Percentiles rank a stretch among this genome's conserved stretches.
Evolutionary conservation across 2,888 invertebrate species (phyloP).

Genomic region (Lasioglossum morio): DNA sequence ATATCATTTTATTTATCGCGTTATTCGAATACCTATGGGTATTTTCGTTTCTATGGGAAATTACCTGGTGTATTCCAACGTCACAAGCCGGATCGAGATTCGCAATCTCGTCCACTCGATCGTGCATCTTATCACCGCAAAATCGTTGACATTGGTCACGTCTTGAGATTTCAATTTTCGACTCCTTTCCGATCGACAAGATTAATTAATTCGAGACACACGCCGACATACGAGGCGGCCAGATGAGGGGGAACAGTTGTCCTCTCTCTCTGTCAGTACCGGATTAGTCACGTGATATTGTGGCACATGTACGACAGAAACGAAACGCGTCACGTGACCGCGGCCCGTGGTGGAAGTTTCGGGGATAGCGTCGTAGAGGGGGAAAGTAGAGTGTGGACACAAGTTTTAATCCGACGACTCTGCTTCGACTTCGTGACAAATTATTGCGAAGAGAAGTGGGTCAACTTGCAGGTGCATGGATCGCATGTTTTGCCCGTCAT

Average conservation of each 20-base stretch:
- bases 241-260: conserved; percentile 17
- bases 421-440: conserved; percentile 56
- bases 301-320: too few species aligned
- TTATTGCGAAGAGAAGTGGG: conserved; percentile 64
- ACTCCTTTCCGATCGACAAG: conserved; percentile 26
- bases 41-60: background rate
- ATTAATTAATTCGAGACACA: conserved; percentile 30
- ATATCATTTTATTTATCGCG: background rate
- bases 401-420: too few species aligned
- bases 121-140: background rate
- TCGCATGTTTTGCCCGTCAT: conserved; percentile 52
- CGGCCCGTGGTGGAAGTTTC: too few species aligned
- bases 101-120: conserved; percentile 7
- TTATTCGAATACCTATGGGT: background rate
- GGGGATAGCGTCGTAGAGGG: too few species aligned
- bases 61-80: background rate
- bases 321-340: too few species aligned
- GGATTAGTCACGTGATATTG: too few species aligned
- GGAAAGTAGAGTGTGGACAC: too few species aligned
- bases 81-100: background rate
- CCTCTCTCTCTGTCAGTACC: too few species aligned
- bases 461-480: conserved; percentile 66
- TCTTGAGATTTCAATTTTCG: conserved; percentile 25
- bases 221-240: conserved; percentile 4
- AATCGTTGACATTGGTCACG: conserved; percentile 18